A percentile compares a stretch with the other conserved stretches of the same genome.
Conservation (phyloP, 2,888 invertebrate genomes). For the Pristionchus exspectatus region DNA sequence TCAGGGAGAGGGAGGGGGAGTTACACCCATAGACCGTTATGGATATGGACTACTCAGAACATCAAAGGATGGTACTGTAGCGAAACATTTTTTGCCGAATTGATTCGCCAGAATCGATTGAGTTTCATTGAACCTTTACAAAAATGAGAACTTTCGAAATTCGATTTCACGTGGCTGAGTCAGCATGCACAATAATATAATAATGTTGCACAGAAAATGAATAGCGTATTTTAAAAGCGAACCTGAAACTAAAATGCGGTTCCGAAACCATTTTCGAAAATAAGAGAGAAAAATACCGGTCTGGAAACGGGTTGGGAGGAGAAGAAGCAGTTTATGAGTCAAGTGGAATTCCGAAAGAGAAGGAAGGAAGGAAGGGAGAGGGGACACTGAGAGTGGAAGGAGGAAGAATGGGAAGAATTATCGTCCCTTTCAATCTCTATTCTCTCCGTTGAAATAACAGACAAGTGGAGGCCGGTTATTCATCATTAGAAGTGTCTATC, state of each 20-base stretch:
- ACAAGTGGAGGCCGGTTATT: constrained; percentile 33
- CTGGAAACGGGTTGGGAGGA: background rate
- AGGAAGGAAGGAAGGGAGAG: background rate
- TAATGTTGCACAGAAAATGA: background rate
- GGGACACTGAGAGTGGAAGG: constrained; percentile 15
- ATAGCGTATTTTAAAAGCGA: background rate
- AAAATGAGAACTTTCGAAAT: no score
- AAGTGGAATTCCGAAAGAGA: constrained; percentile 19
- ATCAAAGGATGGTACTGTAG: background rate
- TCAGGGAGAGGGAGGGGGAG: background rate
- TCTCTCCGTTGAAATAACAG: constrained; percentile 36
- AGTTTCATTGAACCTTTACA: background rate
- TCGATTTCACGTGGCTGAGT: no score
- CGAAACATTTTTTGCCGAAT: background rate
- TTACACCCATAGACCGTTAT: background rate
- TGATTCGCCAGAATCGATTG: background rate
- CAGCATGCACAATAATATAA: background rate
- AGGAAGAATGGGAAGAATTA: constrained; percentile 19
- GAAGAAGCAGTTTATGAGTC: background rate
- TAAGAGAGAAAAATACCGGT: background rate
- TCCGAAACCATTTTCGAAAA: constrained; percentile 5
- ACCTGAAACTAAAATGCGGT: background rate
- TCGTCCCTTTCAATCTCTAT: background rate
- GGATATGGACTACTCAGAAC: background rate
- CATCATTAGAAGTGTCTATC: constrained; percentile 37